These are phyloP conservation scores for Aptenodytes patagonicus DNA, from an alignment of 2,113 vertebrate species.

Conservation along the genomic window DNA sequence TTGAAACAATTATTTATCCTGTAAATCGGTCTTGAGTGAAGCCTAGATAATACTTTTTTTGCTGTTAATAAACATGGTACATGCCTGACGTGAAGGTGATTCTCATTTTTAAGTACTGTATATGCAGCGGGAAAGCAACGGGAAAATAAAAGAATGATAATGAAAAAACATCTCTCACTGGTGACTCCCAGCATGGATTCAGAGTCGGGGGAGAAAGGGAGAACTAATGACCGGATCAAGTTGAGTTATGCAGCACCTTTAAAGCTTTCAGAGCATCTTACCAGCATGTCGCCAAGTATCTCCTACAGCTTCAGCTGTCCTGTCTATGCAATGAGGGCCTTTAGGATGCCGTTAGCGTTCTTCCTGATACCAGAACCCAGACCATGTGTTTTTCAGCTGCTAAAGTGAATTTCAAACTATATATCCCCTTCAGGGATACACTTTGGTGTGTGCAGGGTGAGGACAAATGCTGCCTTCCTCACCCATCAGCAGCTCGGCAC, in stretches of 20 bases:
- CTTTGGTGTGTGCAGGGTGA: not conserved
- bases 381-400: not conserved
- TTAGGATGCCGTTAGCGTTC: not conserved
- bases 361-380: not conserved
- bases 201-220: not conserved
- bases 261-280: not conserved
- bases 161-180: not conserved
- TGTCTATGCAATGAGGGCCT: not conserved
- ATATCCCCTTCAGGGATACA: not conserved
- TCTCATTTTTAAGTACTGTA: conserved; percentile 64
- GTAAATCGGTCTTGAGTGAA: conserved; percentile 62
- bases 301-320: not conserved
- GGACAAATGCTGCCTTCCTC: not conserved
- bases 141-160: conserved; percentile 66
- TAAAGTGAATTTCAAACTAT: not conserved
- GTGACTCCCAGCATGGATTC: not conserved
- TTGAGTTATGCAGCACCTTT: not conserved
- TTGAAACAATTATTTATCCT: conserved; percentile 78
- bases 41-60: conserved; percentile 65
- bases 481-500: not conserved
- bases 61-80: conserved; percentile 76
- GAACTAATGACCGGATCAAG: not conserved
- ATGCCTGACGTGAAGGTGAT: conserved; percentile 62
- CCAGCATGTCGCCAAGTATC: fast-evolving
- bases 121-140: conserved; percentile 1